phyloP scores from a whole-genome alignment of 2,888 invertebrate species.

The Drosophila yooni region DNA sequence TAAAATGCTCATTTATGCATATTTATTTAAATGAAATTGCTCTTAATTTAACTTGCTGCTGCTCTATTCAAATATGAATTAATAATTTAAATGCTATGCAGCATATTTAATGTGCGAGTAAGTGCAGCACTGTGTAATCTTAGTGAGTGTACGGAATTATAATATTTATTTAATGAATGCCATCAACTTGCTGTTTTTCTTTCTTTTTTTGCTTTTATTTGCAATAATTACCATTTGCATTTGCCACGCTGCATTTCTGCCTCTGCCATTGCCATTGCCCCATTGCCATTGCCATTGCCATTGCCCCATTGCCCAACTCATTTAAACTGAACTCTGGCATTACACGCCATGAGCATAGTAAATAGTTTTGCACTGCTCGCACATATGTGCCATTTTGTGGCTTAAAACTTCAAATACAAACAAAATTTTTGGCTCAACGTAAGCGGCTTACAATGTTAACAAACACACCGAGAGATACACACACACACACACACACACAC shows the following conservation, averaged over 20 bases:
- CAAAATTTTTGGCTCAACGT: slow-evolving; percentile 68
- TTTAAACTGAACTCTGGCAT: slow-evolving; percentile 6
- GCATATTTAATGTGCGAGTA: slow-evolving; percentile 64
- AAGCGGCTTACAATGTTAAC: slow-evolving; percentile 77
- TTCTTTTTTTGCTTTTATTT: background rate
- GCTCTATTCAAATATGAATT: slow-evolving; percentile 72
- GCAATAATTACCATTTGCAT: slow-evolving; percentile 49
- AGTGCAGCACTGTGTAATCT: slow-evolving; percentile 56
- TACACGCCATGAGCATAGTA: background rate
- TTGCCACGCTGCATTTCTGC: slow-evolving; percentile 24
- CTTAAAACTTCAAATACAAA: slow-evolving; percentile 76
- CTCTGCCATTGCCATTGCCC: background rate
- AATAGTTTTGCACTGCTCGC: slow-evolving; percentile 8
- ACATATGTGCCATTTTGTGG: slow-evolving; percentile 69
- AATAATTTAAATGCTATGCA: slow-evolving; percentile 70
- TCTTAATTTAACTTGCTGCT: slow-evolving; percentile 74
- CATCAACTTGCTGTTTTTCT: slow-evolving; percentile 45
- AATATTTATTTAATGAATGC: slow-evolving; percentile 76
- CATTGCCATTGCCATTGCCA: no score
- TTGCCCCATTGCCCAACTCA: slow-evolving; percentile 1
- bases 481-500: background rate
- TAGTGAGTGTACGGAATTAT: slow-evolving; percentile 65
- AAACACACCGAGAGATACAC: slow-evolving; percentile 24
- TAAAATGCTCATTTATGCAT: slow-evolving; percentile 63
- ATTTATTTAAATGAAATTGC: slow-evolving; percentile 77